Conservation (phyloP, 2,113 vertebrate genomes). For the Gymnorhina tibicen region DNA sequence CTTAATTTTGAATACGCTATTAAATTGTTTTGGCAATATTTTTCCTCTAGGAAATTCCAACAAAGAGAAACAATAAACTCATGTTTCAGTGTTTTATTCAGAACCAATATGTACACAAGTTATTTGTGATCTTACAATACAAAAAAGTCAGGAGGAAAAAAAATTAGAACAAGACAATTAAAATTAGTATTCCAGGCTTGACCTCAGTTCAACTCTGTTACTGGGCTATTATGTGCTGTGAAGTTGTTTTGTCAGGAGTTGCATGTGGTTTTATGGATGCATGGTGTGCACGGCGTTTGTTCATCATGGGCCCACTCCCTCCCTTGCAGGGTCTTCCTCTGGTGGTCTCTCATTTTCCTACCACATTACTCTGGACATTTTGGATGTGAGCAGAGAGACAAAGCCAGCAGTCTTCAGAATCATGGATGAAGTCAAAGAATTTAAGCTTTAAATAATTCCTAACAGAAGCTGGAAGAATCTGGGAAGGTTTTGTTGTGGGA, state of each 20-base stretch:
- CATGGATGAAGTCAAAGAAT: not conserved
- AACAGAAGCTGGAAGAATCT: not conserved
- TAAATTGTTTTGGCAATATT: conserved; percentile 29
- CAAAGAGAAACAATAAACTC: conserved; percentile 22
- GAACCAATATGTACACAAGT: not conserved
- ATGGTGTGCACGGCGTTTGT: not conserved
- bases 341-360: not conserved
- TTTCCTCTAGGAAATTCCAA: conserved; percentile 12
- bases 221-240: not conserved
- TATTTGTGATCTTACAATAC: not conserved
- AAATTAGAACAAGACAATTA: not conserved
- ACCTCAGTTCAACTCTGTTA: not conserved
- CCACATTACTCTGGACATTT: not conserved
- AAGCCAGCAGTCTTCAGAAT: not conserved
- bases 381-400: not conserved
- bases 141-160: not conserved
- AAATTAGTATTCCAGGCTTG: not conserved
- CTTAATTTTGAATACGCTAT: conserved; percentile 24
- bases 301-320: not conserved
- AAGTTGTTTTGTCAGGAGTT: not conserved
- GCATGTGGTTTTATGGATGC: not conserved
- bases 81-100: not conserved
- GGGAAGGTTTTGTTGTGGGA: not conserved
- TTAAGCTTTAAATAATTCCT: not conserved
- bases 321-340: not conserved